phyloP scores from a whole-genome alignment of 2,113 vertebrate species.

The Notarius quadriscutis region DNA sequence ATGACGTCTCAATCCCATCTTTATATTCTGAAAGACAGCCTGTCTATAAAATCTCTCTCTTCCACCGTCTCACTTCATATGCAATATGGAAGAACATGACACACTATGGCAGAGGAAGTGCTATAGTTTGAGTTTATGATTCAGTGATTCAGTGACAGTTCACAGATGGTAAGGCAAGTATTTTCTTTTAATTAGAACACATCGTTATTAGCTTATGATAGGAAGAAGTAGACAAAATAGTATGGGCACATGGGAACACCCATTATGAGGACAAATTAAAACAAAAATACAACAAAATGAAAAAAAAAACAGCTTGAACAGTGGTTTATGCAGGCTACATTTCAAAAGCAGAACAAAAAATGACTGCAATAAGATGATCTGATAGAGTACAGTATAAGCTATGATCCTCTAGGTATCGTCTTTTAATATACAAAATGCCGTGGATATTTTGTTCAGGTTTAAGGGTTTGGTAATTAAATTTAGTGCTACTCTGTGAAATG shows the following conservation, averaged over 20 bases:
- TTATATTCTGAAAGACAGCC: constrained; percentile 5
- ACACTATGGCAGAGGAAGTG: not conserved
- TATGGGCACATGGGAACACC: constrained; percentile 34
- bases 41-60: constrained; percentile 17
- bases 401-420: not conserved
- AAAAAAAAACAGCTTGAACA: constrained; percentile 10
- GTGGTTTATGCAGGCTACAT: constrained; percentile 44
- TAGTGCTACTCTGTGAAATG: constrained; percentile 32
- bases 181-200: constrained; percentile 53
- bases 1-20: constrained; percentile 6
- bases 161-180: constrained; percentile 44
- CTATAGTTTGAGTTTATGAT: constrained; percentile 26
- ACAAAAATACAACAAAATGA: constrained; percentile 28
- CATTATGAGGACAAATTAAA: constrained; percentile 49
- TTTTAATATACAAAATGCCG: constrained; percentile 32
- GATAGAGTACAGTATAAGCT: constrained; percentile 41
- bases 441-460: constrained; percentile 38
- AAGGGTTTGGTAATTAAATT: constrained; percentile 20
- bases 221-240: constrained; percentile 41
- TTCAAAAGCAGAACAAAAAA: constrained; percentile 28
- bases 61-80: constrained; percentile 29
- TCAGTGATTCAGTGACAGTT: constrained; percentile 45
- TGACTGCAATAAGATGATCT: constrained; percentile 14
- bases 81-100: constrained; percentile 27
- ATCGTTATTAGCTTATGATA: constrained; percentile 56